Evolutionary conservation across 2,888 invertebrate genomes (phyloP).

Genomic region (Amorpha juglandis): DNA sequence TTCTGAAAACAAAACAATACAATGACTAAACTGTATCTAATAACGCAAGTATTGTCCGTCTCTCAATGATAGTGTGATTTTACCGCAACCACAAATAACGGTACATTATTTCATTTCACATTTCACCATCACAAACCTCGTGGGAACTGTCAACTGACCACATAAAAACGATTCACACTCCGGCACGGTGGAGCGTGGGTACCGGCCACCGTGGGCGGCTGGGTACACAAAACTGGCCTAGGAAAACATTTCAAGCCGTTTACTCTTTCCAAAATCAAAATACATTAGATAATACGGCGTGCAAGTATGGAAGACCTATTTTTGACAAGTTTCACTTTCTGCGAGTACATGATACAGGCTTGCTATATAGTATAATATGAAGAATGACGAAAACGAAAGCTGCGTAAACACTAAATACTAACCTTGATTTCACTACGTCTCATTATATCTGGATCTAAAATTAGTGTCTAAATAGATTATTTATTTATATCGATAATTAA

Average conservation of each 20-base stretch:
- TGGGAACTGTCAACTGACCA: conserved; percentile 69
- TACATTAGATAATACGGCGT: not conserved
- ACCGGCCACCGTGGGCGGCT: conserved; percentile 35
- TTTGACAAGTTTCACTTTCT: conserved; percentile 7
- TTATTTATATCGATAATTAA: no score
- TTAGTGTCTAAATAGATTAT: no score
- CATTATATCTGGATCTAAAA: no score
- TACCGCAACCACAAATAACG: conserved; percentile 56
- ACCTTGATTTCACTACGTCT: not conserved
- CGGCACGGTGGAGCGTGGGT: conserved; percentile 22
- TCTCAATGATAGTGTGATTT: conserved; percentile 1
- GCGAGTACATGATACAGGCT: not conserved
- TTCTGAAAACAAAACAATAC: not conserved
- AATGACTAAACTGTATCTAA: conserved; percentile 8
- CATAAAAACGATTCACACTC: conserved; percentile 38
- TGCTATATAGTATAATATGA: not conserved
- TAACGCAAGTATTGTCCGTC: not conserved
- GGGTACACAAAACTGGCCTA: conserved; percentile 34
- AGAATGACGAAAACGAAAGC: not conserved
- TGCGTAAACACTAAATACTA: not conserved
- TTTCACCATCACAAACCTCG: conserved; percentile 63
- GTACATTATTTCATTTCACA: conserved; percentile 63
- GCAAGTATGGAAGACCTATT: no score
- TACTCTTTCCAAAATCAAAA: conserved; percentile 7
- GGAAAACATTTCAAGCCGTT: conserved; percentile 9